These are phyloP conservation scores for Tipula confusa DNA, from an alignment of 2,888 invertebrate genomes.

Conservation along the genomic window DNA sequence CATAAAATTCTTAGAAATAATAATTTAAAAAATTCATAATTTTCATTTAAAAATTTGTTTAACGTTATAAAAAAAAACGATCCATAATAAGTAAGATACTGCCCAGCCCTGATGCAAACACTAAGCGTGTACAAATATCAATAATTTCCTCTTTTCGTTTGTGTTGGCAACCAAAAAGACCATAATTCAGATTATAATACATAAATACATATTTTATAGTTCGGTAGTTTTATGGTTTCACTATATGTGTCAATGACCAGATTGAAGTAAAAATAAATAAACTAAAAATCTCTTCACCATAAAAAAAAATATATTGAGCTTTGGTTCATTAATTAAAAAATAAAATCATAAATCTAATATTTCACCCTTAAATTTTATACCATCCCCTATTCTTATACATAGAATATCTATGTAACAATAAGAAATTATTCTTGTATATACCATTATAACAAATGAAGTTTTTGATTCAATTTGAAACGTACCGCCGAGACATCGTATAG, in stretches of 20 bases:
- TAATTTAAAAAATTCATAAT: too few relatives aligned
- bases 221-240: conserved; percentile 20
- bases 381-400: not conserved
- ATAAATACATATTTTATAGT: not conserved
- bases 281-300: not conserved
- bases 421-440: conserved; percentile 15
- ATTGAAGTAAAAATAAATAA: not conserved
- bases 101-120: too few relatives aligned
- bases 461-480: conserved; percentile 17
- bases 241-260: conserved; percentile 5
- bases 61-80: too few relatives aligned
- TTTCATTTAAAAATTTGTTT: too few relatives aligned
- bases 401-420: not conserved
- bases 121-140: too few relatives aligned
- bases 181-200: not conserved
- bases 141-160: too few relatives aligned
- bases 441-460: conserved; percentile 1
- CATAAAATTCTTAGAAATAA: too few relatives aligned
- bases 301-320: not conserved
- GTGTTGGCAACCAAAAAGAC: not conserved
- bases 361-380: not conserved
- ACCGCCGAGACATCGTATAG: not conserved
- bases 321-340: not conserved
- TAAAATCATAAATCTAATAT: not conserved
- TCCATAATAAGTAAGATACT: too few relatives aligned